Evolutionary conservation across 2,888 invertebrate species (phyloP).

Genomic region (Galerucella nymphaeae): DNA sequence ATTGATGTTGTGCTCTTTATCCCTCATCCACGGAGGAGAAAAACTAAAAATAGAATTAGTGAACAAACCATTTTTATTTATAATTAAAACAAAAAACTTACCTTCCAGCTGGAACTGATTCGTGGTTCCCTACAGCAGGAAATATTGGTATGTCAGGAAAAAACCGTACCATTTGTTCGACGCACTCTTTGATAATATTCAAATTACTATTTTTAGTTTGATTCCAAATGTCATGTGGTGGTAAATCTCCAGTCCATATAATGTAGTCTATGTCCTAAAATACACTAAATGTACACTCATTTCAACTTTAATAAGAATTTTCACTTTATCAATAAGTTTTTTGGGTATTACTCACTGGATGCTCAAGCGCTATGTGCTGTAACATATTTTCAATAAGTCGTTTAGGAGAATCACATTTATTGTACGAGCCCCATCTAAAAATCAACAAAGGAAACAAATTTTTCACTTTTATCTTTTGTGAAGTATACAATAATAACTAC

Average conservation of each 20-base stretch:
- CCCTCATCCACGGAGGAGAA: conserved; percentile 85
- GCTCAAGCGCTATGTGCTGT: conserved; percentile 83
- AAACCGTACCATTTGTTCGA: conserved; percentile 81
- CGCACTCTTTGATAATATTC: conserved; percentile 83
- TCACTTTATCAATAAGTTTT: too few relatives aligned
- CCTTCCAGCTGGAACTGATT: conserved; percentile 96
- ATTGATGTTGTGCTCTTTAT: conserved; percentile 82
- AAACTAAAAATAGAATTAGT: conserved; percentile 70
- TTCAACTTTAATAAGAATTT: too few relatives aligned
- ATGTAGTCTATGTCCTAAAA: conserved; percentile 90
- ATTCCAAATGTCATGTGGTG: conserved; percentile 95
- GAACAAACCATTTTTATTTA: not conserved
- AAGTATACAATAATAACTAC: too few relatives aligned
- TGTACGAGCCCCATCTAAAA: conserved; percentile 89
- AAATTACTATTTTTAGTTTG: conserved; percentile 89
- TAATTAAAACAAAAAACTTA: conserved; percentile 58
- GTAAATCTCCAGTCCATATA: conserved; percentile 95
- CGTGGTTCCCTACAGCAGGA: conserved; percentile 96
- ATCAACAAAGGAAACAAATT: not conserved
- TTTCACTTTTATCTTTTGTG: too few relatives aligned
- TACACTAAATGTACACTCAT: not conserved
- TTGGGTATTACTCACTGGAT: conserved; percentile 76
- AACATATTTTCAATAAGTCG: conserved; percentile 92
- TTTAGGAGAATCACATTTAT: conserved; percentile 93
- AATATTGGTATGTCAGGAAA: conserved; percentile 94